Base-by-base conservation (phyloP, 2,888 invertebrate genomes). In the Lobophora halterata region DNA sequence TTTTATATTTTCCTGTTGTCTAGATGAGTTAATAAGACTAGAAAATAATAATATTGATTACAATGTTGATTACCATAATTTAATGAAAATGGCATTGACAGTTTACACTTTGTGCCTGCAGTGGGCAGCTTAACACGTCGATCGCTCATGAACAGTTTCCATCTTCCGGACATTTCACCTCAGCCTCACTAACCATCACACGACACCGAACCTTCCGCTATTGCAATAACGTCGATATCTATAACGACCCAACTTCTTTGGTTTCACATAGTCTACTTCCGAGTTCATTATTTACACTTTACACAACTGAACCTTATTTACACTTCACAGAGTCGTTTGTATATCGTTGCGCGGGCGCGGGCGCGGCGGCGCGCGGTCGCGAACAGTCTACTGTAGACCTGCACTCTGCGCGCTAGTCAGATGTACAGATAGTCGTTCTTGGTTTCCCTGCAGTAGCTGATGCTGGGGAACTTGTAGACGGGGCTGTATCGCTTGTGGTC, bases 401-500 rank as follows among this genome's bases (percentile, higher is more conserved):
- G 48, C 55, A 55, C 24, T 47, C 59, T 53, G 33, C 62, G 53
- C 43, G 69, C 70, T 70, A 76, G 72, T 83, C 85, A 87, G 58
- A 87, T 87, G 58, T 87, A 87, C 2, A 87, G 66, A 42, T 86
- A 87, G 59, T 87, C 86, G 56, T 85, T 86, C 61, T 86, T 85
- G 13, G 79, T 79, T 55, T 85, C 79, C 51, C 74, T 72, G 55
- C 83, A 83, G 50, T 83, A 86, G 51, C 72, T 73, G 55, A 86
- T 86, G 58, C 82, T 88, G 34, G 86, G 88, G 61, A 79, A 88
- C 64, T 80, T 88, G 72, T 81, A 86, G 16, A 80, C 88, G 41
- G 79, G 88, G 66, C 78, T 85, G 73, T 81, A 88, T 62, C 79
- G 77, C 52, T 70, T 67, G 44, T 69, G 75, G 33, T 83, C 82